Evolutionary conservation across 1,140 invertebrate species (phyloP), one percentile per base, ranked within the genome.

Genomic region (Calliphora vicina): DNA sequence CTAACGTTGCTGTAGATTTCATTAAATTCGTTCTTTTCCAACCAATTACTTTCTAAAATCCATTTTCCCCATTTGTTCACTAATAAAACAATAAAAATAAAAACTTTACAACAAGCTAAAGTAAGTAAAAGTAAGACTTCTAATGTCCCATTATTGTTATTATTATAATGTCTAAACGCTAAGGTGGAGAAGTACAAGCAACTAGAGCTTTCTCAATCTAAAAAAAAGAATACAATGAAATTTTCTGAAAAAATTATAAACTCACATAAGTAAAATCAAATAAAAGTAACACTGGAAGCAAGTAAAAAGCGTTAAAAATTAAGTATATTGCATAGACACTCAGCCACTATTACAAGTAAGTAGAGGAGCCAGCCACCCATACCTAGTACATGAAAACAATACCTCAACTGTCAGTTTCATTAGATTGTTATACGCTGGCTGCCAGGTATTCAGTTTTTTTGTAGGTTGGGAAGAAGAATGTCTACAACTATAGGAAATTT

Each of bases 361-460:
- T 43, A n/a, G n/a, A n/a, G 35, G 6, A 35, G 35, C 35, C 10
- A 35, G 1, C 10, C 35, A 35, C 35, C 5, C 35, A 35, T 2
- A 35, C 35, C 6, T 35, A 35, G 35, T 6, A 57, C 10, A 25
- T 23, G 17, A 43, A 78, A 78, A 78, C n/a, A 42, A 78, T 45
- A 78, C n/a, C 13, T 78, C 74, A 45, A 78, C 35, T 78, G 74
- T 78, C 74, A 78, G 74, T 78, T 78, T 43, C 74, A 78, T 23
- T 43, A 13, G n/a, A 78, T 43, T 27, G 74, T 67, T 23, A n/a
- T 17, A 57, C 50, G 15, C n/a, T 57, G 12, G 50, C n/a, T 17
- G 1, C 4, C 17, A 17, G 12, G 45, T 15, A 17, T 57, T 57
- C 13, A 17, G 45, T 23, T 20, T 20, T 23, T n/a, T n/a, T n/a